These are phyloP conservation scores for Cheilinus undulatus DNA, from an alignment of 2,113 vertebrate species.

Conservation along the genomic window DNA sequence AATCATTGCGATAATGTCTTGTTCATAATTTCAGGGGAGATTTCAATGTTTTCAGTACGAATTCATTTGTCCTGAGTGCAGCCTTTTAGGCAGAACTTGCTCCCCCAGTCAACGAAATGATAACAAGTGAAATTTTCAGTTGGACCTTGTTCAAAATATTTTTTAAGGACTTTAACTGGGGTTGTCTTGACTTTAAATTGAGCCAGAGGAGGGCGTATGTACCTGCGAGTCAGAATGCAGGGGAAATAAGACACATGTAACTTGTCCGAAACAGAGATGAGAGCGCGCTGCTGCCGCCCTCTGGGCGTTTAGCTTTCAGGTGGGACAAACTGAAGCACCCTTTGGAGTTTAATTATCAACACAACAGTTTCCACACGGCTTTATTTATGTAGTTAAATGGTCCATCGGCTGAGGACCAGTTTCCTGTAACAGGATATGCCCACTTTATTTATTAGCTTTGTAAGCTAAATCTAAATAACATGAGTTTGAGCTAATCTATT, in stretches of 20 bases:
- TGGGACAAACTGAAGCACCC: background rate
- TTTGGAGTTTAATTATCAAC: constrained; percentile 19
- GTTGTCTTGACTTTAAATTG: background rate
- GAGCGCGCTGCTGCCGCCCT: constrained; percentile 79
- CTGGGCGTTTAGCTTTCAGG: constrained; percentile 63
- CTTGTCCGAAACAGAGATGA: constrained; percentile 11
- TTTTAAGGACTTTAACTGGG: background rate
- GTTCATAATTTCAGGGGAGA: background rate
- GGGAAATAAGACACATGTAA: accelerated
- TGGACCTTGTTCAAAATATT: background rate
- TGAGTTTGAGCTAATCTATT: background rate
- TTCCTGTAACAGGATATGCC: constrained; percentile 13
- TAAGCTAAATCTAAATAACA: constrained; percentile 24
- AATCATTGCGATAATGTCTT: background rate
- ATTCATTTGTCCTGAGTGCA: accelerated
- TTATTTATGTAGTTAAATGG: constrained; percentile 23
- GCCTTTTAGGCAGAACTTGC: background rate
- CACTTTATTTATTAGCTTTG: constrained; percentile 18
- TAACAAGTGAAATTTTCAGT: background rate
- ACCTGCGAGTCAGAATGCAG: constrained; percentile 20
- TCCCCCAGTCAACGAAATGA: background rate
- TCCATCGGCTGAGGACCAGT: constrained; percentile 33
- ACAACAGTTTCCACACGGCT: constrained; percentile 21
- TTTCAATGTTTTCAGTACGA: accelerated
- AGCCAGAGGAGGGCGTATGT: background rate